Evolutionary conservation across 2,113 vertebrate species (phyloP), one percentile per base, ranked within the genome.

Genomic region (Misgurnus anguillicaudatus): DNA sequence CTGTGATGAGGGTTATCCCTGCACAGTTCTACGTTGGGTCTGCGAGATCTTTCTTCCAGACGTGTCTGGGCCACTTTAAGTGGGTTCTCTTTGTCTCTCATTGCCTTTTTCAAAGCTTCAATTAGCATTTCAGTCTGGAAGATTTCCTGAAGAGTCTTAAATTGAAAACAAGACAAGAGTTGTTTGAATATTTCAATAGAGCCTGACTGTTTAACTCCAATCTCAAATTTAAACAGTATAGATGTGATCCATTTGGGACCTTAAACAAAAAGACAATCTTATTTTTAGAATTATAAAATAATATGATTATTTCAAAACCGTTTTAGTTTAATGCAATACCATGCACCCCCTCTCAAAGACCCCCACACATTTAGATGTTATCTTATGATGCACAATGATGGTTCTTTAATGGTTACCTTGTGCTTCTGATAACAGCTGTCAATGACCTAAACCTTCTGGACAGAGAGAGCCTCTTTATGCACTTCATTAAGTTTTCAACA

Each of bases 11-110:
- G 94, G 39, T 87, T 87, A 79, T 98, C 97, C 61, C 94, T 88
- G 89, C 97, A 98, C 60, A 98, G 92, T 86, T 98, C 97, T 0
- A 96, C 19, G 0, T 97, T 95, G 2, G 97, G 96, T 79, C 97
- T 92, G 76, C 93, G 86, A 0, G 93, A 94, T 24, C 96, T 94
- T 80, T 98, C 95, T 0, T 97, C 96, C 87, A 99, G 88, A 1
- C 95, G 88, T 0, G 96, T 98, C 80, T 98, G 97, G 5, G 96
- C 96, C 78, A 98, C 95, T 86, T 95, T 98, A 45, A 99, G 80
- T 0, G 94, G 93, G 61, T 85, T 84, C 13, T 89, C 93, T 78
- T 98, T 98, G 66, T 98, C 95, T 80, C 85, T 87, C 63, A 98
- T 92, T 71, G 96, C 94, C 82, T 94, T 96, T 75, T 85, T 94